These are phyloP conservation scores for Pomacea canaliculata DNA, from an alignment of 2,888 invertebrate genomes.

Conservation along the genomic window DNA sequence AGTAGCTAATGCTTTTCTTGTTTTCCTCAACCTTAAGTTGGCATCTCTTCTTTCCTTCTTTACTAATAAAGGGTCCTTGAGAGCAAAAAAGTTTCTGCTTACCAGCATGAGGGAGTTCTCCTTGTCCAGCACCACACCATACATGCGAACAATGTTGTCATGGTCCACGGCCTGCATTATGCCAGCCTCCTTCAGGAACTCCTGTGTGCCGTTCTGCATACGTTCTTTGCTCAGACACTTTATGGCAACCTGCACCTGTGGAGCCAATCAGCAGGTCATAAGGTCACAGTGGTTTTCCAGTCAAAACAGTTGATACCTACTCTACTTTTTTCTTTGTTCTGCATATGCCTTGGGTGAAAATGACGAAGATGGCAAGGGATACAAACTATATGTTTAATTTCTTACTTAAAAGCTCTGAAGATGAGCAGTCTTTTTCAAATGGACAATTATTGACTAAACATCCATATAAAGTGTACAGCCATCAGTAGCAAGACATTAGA, in stretches of 20 bases:
- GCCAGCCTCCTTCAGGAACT: constrained; percentile 97
- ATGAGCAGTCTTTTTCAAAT: too few relatives aligned
- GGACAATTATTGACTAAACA: too few relatives aligned
- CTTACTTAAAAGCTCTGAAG: too few relatives aligned
- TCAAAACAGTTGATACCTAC: constrained; percentile 99
- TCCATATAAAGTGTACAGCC: too few relatives aligned
- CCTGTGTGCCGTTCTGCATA: constrained; percentile 95
- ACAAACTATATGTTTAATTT: too few relatives aligned
- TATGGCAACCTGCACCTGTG: constrained; percentile 92
- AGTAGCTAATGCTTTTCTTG: too few relatives aligned
- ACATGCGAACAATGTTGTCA: constrained; percentile 95
- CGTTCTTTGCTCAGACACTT: constrained; percentile 95
- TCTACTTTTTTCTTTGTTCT: constrained; percentile 97
- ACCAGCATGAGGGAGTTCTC: constrained; percentile 81
- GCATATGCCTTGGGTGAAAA: constrained; percentile 91
- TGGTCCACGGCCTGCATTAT: constrained; percentile 99
- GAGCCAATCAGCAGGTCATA: constrained; percentile 64
- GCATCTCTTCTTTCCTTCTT: too few relatives aligned
- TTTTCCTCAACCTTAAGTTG: too few relatives aligned
- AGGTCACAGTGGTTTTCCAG: constrained; percentile 88
- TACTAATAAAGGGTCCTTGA: not conserved
- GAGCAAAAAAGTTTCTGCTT: constrained; percentile 36
- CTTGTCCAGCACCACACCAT: constrained; percentile 95
- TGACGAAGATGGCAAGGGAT: too few relatives aligned
- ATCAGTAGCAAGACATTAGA: too few relatives aligned